These are phyloP conservation scores for Callosobruchus maculatus DNA, from an alignment of 2,888 invertebrate genomes.

Conservation along the genomic window DNA sequence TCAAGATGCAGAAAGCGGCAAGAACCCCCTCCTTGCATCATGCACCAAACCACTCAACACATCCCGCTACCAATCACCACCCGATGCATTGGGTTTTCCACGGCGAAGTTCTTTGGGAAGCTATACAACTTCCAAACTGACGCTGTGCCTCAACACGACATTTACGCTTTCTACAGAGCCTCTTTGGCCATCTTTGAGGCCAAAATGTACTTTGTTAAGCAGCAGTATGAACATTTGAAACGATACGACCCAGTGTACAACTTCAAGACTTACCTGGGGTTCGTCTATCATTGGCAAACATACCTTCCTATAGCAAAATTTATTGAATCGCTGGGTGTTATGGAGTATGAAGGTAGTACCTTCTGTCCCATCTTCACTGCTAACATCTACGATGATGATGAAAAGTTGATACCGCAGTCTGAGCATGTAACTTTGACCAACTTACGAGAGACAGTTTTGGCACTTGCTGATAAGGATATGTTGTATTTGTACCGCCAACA, in stretches of 20 bases:
- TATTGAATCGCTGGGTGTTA: background rate
- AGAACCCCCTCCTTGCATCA: background rate
- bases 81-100: background rate
- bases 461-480: background rate
- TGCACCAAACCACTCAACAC: background rate
- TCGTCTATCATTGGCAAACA: background rate
- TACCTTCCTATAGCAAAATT: background rate
- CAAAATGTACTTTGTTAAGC: background rate
- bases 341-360: background rate
- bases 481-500: background rate
- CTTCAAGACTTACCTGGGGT: background rate
- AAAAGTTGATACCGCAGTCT: background rate
- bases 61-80: background rate
- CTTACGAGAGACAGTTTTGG: background rate
- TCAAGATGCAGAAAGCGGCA: background rate
- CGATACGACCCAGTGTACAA: background rate
- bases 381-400: background rate
- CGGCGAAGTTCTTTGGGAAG: background rate
- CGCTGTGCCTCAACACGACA: background rate
- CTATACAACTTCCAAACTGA: background rate
- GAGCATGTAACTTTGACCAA: background rate
- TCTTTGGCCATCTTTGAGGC: background rate
- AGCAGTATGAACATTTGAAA: background rate
- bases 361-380: background rate
- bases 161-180: background rate